Conservation (phyloP, 2,888 invertebrate genomes). For the Protonemura montana region DNA sequence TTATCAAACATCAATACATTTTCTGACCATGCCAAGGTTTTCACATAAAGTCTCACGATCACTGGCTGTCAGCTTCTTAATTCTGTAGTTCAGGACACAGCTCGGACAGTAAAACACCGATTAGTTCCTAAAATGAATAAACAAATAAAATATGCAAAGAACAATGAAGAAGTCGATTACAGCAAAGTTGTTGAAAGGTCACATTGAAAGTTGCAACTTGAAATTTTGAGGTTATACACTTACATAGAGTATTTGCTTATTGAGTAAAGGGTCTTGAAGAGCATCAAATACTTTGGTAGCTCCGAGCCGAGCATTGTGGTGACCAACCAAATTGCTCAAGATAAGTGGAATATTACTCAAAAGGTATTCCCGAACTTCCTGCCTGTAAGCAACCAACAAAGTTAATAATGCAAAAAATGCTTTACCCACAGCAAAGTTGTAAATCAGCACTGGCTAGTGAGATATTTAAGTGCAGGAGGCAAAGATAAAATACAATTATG, state of each 20-base stretch:
- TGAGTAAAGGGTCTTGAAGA: constrained; percentile 83
- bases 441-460: too few relatives aligned
- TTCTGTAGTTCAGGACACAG: constrained; percentile 70
- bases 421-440: too few relatives aligned
- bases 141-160: background rate
- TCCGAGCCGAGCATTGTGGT: constrained; percentile 83
- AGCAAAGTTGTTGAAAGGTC: background rate
- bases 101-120: constrained; percentile 72
- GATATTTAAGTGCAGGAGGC: too few relatives aligned
- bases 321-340: constrained; percentile 83
- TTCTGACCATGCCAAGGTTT: background rate
- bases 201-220: too few relatives aligned
- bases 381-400: constrained; percentile 34
- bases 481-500: too few relatives aligned
- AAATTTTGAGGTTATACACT: constrained; percentile 64
- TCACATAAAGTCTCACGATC: background rate
- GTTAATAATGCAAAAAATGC: background rate
- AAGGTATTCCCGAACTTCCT: constrained; percentile 56
- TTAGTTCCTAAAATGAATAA: constrained; percentile 67
- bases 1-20: background rate
- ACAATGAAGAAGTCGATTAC: background rate
- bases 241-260: constrained; percentile 91
- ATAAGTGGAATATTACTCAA: constrained; percentile 80
- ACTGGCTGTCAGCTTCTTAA: background rate
- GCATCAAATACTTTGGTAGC: constrained; percentile 87